Evolutionary conservation across 2,113 vertebrate genomes (phyloP).

Genomic region (Otocyon megalotis): DNA sequence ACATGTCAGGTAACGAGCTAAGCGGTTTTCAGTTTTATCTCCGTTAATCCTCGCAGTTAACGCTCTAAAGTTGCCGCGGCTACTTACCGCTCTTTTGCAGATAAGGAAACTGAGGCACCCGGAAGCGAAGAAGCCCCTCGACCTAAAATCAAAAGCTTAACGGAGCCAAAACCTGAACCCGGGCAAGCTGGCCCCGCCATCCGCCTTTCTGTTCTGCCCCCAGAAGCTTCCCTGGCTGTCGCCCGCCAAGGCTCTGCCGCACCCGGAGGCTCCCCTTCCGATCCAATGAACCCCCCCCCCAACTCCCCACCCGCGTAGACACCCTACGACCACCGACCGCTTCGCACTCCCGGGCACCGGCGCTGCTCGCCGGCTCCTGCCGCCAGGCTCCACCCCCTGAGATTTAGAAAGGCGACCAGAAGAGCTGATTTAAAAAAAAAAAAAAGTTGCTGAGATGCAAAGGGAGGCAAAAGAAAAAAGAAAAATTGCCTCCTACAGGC

Average conservation of each 20-base stretch:
- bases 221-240: neutral
- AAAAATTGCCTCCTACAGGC: neutral
- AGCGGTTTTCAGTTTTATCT: neutral
- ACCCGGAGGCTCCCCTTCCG: constrained; percentile 19
- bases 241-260: neutral
- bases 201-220: neutral
- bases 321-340: neutral
- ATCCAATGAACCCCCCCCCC: constrained; percentile 34
- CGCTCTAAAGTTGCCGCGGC: neutral
- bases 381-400: neutral
- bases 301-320: neutral
- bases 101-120: constrained; percentile 1
- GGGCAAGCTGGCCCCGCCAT: neutral
- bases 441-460: constrained; percentile 10
- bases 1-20: neutral
- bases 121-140: neutral
- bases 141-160: constrained; percentile 53
- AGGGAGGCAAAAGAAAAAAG: neutral
- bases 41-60: neutral
- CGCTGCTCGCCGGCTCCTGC: neutral
- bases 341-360: constrained; percentile 50
- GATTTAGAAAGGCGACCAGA: neutral
- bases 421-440: neutral
- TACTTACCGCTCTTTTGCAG: constrained; percentile 8
- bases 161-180: neutral